Evolutionary conservation across 2,113 vertebrate genomes (phyloP), one percentile per base, ranked within the genome.

Genomic region (Plectropomus leopardus): DNA sequence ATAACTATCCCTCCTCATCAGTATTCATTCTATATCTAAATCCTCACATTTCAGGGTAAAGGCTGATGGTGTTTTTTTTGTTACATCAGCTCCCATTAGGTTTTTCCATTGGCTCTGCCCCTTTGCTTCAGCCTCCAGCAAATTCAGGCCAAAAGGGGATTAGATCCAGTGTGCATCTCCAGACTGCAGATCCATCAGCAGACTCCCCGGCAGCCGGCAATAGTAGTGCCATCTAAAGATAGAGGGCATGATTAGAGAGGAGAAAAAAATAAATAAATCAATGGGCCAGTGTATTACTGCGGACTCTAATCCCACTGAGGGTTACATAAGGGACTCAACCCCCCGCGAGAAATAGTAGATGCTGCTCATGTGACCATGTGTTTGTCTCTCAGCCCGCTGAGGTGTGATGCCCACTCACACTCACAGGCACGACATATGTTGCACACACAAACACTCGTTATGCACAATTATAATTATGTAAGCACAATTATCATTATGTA

Each of bases 111-210:
- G 61, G 65, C 47, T 69, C 61, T 71, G 23, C 60, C 45, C 45
- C 50, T 78, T 32, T 67, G 44, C 78, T 80, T 73, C 17, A 16
- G 34, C 28, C 61, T n/a, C 7, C 5, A 13, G 50, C 59, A 90
- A 72, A 92, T 89, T 80, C 74, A 92, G 92, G 91, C 76, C 93
- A 93, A 81, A 83, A 53, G 76, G 82, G 84, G 92, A 92, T 94
- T 94, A 90, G 80, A 87, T 72, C 91, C 53, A 40, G 32, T 64
- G 72, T 73, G 83, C 26, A 60, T 86, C 87, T 89, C 80, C 60
- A 82, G 87, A 88, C 50, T 66, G 61, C 47, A 73, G 77, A 87
- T 80, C 83, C 88, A 83, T 70, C 80, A 84, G 70, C 4, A 3
- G 65, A 28, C 66, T 16, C n/a, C 58, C 71, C 40, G 13, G 59